These are phyloP conservation scores for Atrina japonica DNA, from an alignment of 2,888 invertebrate genomes.

Conservation along the genomic window DNA sequence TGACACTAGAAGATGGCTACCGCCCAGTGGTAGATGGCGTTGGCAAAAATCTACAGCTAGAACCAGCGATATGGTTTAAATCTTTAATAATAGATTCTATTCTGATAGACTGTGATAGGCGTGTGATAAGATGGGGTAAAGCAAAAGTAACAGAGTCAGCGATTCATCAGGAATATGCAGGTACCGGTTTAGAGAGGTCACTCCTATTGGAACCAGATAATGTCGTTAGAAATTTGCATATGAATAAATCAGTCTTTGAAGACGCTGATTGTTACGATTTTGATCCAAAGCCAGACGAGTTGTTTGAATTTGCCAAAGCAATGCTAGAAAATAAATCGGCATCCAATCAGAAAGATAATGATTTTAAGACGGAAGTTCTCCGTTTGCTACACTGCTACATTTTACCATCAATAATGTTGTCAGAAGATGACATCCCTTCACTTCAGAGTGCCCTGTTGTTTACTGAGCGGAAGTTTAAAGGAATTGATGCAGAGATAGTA, in stretches of 20 bases:
- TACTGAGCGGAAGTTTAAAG: slow-evolving; percentile 50
- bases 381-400: slow-evolving; percentile 73
- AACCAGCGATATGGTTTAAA: slow-evolving; percentile 77
- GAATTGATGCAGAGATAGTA: slow-evolving; percentile 57
- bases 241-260: slow-evolving; percentile 37
- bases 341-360: slow-evolving; percentile 11
- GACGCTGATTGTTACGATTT: slow-evolving; percentile 68
- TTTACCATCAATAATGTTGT: slow-evolving; percentile 67
- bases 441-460: slow-evolving; percentile 48
- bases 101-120: slow-evolving; percentile 69
- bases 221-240: slow-evolving; percentile 3
- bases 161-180: neutral
- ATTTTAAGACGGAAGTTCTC: slow-evolving; percentile 40
- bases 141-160: slow-evolving; percentile 7
- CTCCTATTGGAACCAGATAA: slow-evolving; percentile 24
- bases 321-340: slow-evolving; percentile 37
- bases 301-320: slow-evolving; percentile 62
- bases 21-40: slow-evolving; percentile 52
- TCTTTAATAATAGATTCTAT: slow-evolving; percentile 68
- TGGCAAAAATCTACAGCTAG: slow-evolving; percentile 55
- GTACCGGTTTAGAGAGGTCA: neutral
- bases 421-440: slow-evolving; percentile 52
- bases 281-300: slow-evolving; percentile 69
- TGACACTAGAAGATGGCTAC: slow-evolving; percentile 59
- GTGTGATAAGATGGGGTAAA: slow-evolving; percentile 61